Conservation (phyloP, 2,797 vertebrate species). For the Poeciliopsis paucimaculata region DNA sequence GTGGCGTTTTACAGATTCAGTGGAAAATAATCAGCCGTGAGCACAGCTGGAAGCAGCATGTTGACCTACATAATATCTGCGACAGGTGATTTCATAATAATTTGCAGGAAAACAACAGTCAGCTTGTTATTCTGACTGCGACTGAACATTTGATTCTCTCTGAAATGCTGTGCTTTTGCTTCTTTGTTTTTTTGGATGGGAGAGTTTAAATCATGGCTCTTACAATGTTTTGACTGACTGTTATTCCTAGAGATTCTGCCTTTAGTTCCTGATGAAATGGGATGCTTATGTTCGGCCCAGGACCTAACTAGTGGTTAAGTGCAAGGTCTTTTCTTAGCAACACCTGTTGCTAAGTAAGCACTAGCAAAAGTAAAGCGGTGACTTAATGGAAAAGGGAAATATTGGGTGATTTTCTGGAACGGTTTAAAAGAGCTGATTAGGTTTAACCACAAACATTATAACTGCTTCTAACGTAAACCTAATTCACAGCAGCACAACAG, state of each 20-base stretch:
- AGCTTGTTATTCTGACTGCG: not conserved
- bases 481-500: not conserved
- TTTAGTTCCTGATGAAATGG: not conserved
- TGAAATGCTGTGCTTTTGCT: not conserved
- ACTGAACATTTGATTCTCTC: not conserved
- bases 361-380: not conserved
- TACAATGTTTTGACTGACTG: not conserved
- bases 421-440: not conserved
- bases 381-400: not conserved
- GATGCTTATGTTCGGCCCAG: not conserved
- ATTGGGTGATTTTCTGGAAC: not conserved
- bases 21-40: not conserved
- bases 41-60: not conserved
- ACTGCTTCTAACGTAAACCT: not conserved
- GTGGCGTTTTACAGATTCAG: not conserved
- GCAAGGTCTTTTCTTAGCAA: not conserved
- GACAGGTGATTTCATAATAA: constrained; percentile 2
- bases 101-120: not conserved
- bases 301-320: not conserved
- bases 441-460: not conserved
- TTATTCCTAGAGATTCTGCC: not conserved
- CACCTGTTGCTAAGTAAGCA: not conserved
- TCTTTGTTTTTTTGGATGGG: not conserved
- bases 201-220: not conserved
- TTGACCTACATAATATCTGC: not conserved